Conservation (phyloP, 2,888 invertebrate species). For the Caenorhabditis sp. region DNA sequence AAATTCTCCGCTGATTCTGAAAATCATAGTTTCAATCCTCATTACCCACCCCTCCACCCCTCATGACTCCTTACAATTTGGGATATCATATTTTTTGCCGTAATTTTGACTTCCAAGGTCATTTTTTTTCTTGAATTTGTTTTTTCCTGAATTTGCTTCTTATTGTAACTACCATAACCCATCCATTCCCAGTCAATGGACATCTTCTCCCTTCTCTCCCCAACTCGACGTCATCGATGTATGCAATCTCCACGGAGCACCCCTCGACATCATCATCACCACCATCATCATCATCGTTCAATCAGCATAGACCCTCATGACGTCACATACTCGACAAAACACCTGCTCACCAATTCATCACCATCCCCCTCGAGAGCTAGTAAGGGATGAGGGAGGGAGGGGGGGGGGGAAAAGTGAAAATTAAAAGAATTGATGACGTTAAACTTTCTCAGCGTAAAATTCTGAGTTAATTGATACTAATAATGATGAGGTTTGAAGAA, state of each 20-base stretch:
- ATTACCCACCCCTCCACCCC: no score
- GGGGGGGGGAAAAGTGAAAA: background rate
- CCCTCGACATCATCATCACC: constrained; percentile 28
- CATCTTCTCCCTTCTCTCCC: constrained; percentile 49
- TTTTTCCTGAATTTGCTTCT: background rate
- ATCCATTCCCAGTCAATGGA: constrained; percentile 27
- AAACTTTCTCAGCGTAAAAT: background rate
- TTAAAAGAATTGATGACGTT: background rate
- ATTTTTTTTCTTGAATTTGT: no score
- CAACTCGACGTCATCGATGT: constrained; percentile 41
- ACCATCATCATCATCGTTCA: constrained; percentile 46
- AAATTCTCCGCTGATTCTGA: no score
- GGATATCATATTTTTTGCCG: no score
- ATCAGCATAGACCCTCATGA: constrained; percentile 56
- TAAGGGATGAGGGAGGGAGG: no score
- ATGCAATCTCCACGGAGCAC: constrained; percentile 17
- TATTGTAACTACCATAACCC: constrained; percentile 11
- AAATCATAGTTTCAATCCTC: no score
- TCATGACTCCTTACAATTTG: no score
- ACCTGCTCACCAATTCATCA: constrained; percentile 23
- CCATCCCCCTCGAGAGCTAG: constrained; percentile 29
- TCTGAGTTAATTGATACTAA: no score
- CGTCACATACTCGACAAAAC: constrained; percentile 44
- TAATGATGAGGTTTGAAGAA: background rate
- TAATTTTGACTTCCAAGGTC: no score